phyloP scores from a whole-genome alignment of 2,888 invertebrate species.

The Phytoseiulus persimilis region DNA sequence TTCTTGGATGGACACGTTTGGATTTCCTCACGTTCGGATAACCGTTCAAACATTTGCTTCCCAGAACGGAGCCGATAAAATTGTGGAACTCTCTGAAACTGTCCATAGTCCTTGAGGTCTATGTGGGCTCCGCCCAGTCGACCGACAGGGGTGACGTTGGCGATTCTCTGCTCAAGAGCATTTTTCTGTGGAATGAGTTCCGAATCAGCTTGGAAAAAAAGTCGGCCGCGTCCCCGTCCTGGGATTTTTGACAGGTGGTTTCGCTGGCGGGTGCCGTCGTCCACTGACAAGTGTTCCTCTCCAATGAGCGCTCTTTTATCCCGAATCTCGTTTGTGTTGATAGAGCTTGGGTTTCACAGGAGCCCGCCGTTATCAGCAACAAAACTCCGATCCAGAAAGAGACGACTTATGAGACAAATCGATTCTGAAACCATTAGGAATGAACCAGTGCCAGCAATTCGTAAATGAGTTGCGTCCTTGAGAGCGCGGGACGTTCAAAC shows the following conservation, averaged over 20 bases:
- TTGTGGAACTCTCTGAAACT: neutral
- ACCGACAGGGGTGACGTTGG: neutral
- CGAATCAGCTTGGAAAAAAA: neutral
- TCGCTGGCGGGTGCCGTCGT: neutral
- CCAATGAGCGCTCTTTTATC: neutral
- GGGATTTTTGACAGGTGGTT: neutral
- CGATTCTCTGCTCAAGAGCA: neutral
- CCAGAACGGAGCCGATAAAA: neutral
- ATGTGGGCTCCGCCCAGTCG: neutral
- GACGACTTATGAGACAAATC: neutral
- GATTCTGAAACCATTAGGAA: neutral
- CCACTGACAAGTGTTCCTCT: neutral
- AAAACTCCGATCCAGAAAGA: too few species aligned
- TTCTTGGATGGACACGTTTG: neutral
- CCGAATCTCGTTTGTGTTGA: neutral
- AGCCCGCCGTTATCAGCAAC: too few species aligned
- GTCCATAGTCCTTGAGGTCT: neutral
- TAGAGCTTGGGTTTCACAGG: neutral
- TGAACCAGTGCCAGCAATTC: neutral
- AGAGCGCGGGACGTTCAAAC: neutral
- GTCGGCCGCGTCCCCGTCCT: neutral
- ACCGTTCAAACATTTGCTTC: neutral
- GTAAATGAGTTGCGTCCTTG: neutral
- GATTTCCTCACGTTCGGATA: neutral
- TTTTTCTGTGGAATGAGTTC: neutral